Base-by-base conservation (phyloP, 2,113 vertebrate genomes). In the Eulacestoma nigropectus region DNA sequence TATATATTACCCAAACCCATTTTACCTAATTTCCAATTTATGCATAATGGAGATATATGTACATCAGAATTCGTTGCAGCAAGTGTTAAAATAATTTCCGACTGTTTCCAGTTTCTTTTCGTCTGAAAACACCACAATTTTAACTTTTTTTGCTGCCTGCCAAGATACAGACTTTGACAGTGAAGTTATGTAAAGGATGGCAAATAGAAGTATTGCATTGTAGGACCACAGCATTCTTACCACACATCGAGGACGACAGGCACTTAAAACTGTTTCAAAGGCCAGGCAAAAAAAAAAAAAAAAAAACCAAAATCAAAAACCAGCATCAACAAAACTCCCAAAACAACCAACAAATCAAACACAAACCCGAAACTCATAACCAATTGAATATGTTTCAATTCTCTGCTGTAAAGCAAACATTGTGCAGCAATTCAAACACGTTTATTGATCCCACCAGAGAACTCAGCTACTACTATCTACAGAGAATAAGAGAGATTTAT, bases 41-140 rank as follows among this genome's bases (percentile, higher is more conserved):
- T 4, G 21, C 1, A 1, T 9, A 60, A 73, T 7, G 6, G 5
- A 41, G 9, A 86, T 17, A 5, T 2, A 21, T 2, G 8, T 22
- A 52, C 25, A 49, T 65, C 46, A 73, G 22, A 73, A 62, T 7
- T 27, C 4, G 56, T 7, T 73, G n/a, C 50, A 60, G 12, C 16
- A 64, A 47, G 16, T 0, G 4, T 39, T 77, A 77, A 49, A 85
- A 64, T 19, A 15, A 75, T n/a, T 57, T 46, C 37, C 16, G 41
- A 18, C 4, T 73, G 2, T 68, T 68, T 42, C 16, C 17, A 59
- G 33, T 7, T 67, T 69, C 11, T 23, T 67, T 59, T 47, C 6
- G 8, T 17, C 11, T 32, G 11, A 50, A 83, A 64, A 55, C 22
- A 37, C 6, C 2, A 11, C 6, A 10, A 7, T 22, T 29, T 33